phyloP scores from a whole-genome alignment of 2,113 vertebrate genomes.

The Gorsachius goisagi region DNA sequence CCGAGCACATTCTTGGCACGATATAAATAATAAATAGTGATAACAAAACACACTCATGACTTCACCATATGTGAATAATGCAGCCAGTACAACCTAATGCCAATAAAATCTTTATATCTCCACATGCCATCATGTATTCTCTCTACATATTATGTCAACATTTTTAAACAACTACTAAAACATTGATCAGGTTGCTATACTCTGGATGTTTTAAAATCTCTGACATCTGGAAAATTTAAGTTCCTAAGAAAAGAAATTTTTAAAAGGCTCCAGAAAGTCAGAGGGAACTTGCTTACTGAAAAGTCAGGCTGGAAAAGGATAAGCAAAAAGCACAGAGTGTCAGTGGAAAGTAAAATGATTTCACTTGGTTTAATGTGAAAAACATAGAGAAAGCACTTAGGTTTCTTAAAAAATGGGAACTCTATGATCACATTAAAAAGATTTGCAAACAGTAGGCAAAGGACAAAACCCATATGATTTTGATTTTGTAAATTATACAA shows the following conservation, averaged over 20 bases:
- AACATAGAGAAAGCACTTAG: background rate
- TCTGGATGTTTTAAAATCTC: background rate
- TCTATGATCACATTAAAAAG: background rate
- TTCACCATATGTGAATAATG: background rate
- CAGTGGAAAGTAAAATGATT: background rate
- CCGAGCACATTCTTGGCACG: background rate
- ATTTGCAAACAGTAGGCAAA: background rate
- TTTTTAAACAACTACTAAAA: background rate
- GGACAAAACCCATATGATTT: background rate
- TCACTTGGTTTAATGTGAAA: background rate
- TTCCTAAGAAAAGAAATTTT: background rate
- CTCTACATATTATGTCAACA: background rate
- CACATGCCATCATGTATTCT: background rate
- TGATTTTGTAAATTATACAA: constrained; percentile 23
- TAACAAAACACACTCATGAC: background rate
- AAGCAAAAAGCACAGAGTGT: background rate
- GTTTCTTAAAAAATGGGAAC: background rate
- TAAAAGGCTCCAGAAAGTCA: background rate
- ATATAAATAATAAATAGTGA: constrained; percentile 6
- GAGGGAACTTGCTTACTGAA: background rate
- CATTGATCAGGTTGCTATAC: background rate
- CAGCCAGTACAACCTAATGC: background rate
- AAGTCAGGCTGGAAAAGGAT: background rate
- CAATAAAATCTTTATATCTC: background rate
- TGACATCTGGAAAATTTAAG: background rate